Evolutionary conservation across 1,140 invertebrate species (phyloP).

Genomic region (Holcopasites calliopsidis): DNA sequence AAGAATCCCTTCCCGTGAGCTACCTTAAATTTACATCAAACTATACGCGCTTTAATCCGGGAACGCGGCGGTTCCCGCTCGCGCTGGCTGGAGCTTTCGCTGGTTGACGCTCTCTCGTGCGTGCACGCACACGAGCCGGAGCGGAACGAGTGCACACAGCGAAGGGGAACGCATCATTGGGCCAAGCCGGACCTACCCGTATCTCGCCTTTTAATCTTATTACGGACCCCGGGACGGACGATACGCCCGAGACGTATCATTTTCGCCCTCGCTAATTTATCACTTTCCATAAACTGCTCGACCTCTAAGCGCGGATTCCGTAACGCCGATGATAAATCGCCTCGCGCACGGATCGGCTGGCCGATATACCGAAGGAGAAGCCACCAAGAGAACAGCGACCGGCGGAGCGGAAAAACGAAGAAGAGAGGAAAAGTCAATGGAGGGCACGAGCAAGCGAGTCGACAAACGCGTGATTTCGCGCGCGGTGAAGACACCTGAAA

Average conservation of each 20-base stretch:
- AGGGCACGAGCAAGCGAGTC: no score
- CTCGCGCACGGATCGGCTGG: constrained; percentile 13
- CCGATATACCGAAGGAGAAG: constrained; percentile 12
- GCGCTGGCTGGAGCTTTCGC: not conserved
- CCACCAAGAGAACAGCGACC: constrained; percentile 6
- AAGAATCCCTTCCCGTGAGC: constrained; percentile 67
- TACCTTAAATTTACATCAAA: constrained; percentile 77
- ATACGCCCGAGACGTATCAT: constrained; percentile 70
- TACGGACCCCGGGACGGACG: constrained; percentile 62
- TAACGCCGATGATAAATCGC: constrained; percentile 61
- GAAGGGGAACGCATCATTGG: constrained; percentile 41
- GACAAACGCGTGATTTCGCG: no score
- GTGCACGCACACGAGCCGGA: not conserved
- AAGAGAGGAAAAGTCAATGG: not conserved
- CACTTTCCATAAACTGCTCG: constrained; percentile 60
- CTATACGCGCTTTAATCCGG: constrained; percentile 71
- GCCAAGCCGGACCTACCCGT: constrained; percentile 52
- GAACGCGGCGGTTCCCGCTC: constrained; percentile 50
- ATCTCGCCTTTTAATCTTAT: constrained; percentile 74
- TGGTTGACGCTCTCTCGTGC: constrained; percentile 5
- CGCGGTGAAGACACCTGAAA: not conserved
- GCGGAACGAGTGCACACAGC: constrained; percentile 23
- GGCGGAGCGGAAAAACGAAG: not conserved
- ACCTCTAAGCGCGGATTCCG: constrained; percentile 50
- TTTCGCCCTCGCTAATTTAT: constrained; percentile 70